Conservation (phyloP, 2,888 invertebrate genomes). For the Yponomeuta plumbellus region DNA sequence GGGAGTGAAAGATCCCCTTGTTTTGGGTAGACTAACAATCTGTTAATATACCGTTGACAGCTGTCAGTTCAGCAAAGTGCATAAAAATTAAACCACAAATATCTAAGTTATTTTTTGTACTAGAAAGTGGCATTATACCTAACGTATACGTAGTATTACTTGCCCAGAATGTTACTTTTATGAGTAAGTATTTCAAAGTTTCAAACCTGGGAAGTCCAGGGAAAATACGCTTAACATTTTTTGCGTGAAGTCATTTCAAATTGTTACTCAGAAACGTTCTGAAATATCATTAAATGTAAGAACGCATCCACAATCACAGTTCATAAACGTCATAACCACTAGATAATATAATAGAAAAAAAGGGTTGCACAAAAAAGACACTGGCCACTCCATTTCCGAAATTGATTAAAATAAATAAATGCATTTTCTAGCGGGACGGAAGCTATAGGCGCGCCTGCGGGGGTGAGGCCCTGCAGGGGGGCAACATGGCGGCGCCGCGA, state of each 20-base stretch:
- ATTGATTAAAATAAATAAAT: slow-evolving; percentile 57
- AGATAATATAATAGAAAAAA: slow-evolving; percentile 4
- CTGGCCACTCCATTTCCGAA: slow-evolving; percentile 24
- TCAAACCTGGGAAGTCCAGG: too few species aligned
- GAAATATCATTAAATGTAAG: neutral
- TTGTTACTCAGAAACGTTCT: neutral
- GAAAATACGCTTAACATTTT: too few species aligned
- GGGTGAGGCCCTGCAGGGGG: slow-evolving; percentile 33
- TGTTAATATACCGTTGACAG: too few species aligned
- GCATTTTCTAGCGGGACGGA: slow-evolving; percentile 52
- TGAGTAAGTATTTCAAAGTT: too few species aligned
- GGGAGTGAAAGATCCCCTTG: neutral
- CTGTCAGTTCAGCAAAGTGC: too few species aligned
- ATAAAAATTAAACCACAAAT: too few species aligned
- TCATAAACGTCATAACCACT: neutral
- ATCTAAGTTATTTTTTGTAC: too few species aligned
- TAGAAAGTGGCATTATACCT: too few species aligned
- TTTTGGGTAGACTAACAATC: too few species aligned
- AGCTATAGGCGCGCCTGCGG: slow-evolving; percentile 48
- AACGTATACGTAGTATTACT: too few species aligned
- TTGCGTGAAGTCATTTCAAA: too few species aligned
- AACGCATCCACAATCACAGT: neutral
- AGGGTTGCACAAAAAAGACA: neutral
- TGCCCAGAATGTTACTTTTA: too few species aligned
- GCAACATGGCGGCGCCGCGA: slow-evolving; percentile 59